Evolutionary conservation across 2,113 vertebrate genomes (phyloP).

Genomic region (Drymodes brunneopygia): DNA sequence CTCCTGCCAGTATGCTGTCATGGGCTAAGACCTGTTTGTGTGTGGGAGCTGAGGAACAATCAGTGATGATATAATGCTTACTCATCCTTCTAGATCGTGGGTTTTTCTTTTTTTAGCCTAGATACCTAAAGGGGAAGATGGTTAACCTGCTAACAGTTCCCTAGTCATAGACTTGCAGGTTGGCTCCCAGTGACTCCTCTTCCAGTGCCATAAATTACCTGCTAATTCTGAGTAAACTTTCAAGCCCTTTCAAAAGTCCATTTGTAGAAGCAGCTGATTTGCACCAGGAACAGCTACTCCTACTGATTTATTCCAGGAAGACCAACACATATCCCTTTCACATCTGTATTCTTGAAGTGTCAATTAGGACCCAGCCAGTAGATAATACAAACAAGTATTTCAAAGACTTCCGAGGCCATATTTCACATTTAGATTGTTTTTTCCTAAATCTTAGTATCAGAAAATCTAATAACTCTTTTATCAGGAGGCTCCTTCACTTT

Average conservation of each 20-base stretch:
- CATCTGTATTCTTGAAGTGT: not conserved
- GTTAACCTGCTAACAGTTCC: not conserved
- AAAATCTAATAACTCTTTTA: not conserved
- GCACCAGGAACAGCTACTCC: not conserved
- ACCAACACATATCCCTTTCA: not conserved
- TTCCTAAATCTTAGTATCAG: not conserved
- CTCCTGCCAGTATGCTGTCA: not conserved
- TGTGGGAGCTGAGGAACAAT: constrained; percentile 32
- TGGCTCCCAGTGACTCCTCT: not conserved
- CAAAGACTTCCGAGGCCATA: not conserved
- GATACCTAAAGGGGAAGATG: not conserved
- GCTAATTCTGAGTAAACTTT: not conserved
- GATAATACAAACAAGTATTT: not conserved
- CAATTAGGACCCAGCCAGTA: not conserved
- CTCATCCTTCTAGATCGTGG: not conserved
- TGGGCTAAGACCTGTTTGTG: not conserved
- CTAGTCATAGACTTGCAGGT: not conserved
- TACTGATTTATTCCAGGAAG: not conserved
- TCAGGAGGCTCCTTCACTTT: not conserved
- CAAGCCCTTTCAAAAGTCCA: not conserved
- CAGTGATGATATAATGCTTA: not conserved
- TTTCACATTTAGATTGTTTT: not conserved
- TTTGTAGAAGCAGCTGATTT: not conserved
- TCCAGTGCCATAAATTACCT: not conserved
- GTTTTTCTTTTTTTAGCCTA: not conserved